Base-by-base conservation (phyloP, 2,888 invertebrate species). In the Philereme transversata region DNA sequence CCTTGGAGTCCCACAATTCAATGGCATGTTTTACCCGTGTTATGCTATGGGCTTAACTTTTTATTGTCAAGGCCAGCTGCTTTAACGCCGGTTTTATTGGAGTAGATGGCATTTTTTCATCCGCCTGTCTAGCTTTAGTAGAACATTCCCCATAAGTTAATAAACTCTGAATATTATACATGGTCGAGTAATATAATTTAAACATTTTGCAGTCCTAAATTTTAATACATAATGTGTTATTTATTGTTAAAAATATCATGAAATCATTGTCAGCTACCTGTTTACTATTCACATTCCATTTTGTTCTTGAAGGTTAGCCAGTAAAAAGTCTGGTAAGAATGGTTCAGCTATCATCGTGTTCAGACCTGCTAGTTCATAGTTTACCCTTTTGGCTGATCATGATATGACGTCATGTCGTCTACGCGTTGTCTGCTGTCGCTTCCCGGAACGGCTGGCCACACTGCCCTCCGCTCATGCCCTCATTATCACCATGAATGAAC, bases 341-440 rank as follows among this genome's bases (percentile, higher is more conserved):
- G 4, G 41, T 58, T 36, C 11, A 45, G 47, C 44, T 50, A 47
- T 33, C 53, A 53, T 46, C 57, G 22, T 49, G 54, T 41, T 55
- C 22, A 56, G 48, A 64, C 62, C 22, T 50, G 49, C 51, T 56
- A 55, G 45, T 49, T 41, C 74, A 76, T 77, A 75, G 76, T 70
- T 84, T 86, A 69, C 83, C 87, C 81, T 86, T 86, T 88, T 89
- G 88, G 86, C 86, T 69, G 80, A 72, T 80, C 79, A 77, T 68
- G 69, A 64, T 47, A 71, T 90, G 87, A 90, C 90, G 89, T 89
- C 89, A 88, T 74, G 69, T 76, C 75, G 91, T 90, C 88, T 90
- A 84, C 83, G 84, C 83, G 76, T 76, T 81, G 90, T 91, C 91
- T 91, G 78, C 84, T 74, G 81, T 79, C 81, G 82, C 84, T 90